phyloP scores from a whole-genome alignment of 1,140 invertebrate species.

The Drosophila neocordata region DNA sequence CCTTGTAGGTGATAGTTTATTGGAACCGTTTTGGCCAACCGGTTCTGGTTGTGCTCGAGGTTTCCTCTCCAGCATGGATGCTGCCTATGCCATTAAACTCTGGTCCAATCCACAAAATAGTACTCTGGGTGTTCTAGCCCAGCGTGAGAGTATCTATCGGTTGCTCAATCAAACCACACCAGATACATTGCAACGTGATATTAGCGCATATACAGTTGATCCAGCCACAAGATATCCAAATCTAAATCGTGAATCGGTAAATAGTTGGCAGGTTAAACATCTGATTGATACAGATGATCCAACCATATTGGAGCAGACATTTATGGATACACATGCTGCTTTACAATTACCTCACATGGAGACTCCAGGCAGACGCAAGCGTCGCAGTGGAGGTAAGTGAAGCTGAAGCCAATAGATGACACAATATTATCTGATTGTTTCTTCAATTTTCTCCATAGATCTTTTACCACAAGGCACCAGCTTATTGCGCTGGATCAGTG shows the following conservation, averaged over 20 bases:
- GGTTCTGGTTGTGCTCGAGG: conserved; percentile 98
- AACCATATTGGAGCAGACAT: conserved; percentile 84
- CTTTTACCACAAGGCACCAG: conserved; percentile 61
- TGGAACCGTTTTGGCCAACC: conserved; percentile 99
- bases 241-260: conserved; percentile 85
- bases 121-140: conserved; percentile 93
- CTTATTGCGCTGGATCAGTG: conserved; percentile 74
- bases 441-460: conserved; percentile 37
- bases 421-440: too few species aligned
- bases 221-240: conserved; percentile 91
- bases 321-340: conserved; percentile 82
- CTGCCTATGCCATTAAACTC: conserved; percentile 95
- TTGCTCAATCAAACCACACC: conserved; percentile 96
- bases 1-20: conserved; percentile 97
- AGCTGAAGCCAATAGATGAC: too few species aligned
- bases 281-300: conserved; percentile 86
- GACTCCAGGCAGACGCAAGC: conserved; percentile 70
- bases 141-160: conserved; percentile 97
- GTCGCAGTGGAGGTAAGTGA: conserved; percentile 79
- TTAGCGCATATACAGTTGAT: conserved; percentile 93
- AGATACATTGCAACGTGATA: conserved; percentile 96
- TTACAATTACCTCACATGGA: conserved; percentile 61
- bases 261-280: conserved; percentile 85
- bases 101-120: conserved; percentile 89
- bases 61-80: conserved; percentile 97